Conservation (phyloP, 2,113 vertebrate genomes). For the Nothoprocta pentlandii region DNA sequence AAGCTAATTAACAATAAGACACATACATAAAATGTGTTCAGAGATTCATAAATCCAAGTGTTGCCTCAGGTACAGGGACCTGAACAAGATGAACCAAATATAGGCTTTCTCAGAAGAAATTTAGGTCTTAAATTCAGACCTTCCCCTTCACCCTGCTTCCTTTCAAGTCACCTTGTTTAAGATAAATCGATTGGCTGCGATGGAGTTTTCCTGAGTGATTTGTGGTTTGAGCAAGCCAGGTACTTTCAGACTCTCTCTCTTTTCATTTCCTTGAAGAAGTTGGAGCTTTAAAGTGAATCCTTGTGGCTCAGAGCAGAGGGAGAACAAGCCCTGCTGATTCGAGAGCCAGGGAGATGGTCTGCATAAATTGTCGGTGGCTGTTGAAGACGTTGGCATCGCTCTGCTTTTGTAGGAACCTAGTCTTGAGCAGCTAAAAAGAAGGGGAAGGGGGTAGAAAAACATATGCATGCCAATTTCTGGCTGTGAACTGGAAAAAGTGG, state of each 20-base stretch:
- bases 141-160: background rate
- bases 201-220: constrained; percentile 14
- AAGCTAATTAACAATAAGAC: constrained; percentile 23
- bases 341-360: background rate
- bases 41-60: background rate
- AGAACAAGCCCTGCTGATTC: background rate
- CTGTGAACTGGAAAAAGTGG: background rate
- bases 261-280: constrained; percentile 36
- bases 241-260: constrained; percentile 8
- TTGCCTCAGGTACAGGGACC: background rate
- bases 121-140: background rate
- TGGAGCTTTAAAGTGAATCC: constrained; percentile 24
- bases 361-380: accelerated
- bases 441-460: background rate
- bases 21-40: background rate
- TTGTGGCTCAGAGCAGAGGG: background rate
- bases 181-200: background rate
- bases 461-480: background rate
- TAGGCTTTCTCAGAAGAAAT: background rate
- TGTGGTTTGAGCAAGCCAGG: background rate
- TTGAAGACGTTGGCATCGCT: background rate
- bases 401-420: background rate
- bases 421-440: background rate
- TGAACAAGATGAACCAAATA: background rate
- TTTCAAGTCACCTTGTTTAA: constrained; percentile 26